These are phyloP conservation scores for Meta bourneti DNA, from an alignment of 2,888 invertebrate genomes.

Conservation along the genomic window DNA sequence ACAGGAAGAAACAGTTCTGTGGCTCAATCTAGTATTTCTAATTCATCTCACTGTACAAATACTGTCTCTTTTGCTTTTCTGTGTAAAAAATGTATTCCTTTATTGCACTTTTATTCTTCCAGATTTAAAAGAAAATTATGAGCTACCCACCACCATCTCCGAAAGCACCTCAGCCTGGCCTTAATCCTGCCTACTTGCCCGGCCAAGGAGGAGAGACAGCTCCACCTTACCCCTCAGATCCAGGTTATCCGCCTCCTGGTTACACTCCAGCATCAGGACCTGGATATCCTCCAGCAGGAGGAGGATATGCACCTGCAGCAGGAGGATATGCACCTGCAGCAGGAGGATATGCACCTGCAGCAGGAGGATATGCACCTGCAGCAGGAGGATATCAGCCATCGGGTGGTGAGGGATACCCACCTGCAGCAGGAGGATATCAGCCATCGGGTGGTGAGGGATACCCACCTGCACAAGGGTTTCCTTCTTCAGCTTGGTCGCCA, in stretches of 20 bases:
- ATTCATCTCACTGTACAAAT: not conserved
- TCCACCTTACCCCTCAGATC: conserved; percentile 47
- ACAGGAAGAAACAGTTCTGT: too few species aligned
- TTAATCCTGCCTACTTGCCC: conserved; percentile 50
- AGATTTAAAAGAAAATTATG: conserved; percentile 18
- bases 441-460: conserved; percentile 35
- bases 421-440: conserved; percentile 34
- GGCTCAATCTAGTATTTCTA: too few species aligned
- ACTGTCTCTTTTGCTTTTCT: not conserved
- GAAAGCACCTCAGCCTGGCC: conserved; percentile 63
- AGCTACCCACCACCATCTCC: conserved; percentile 56
- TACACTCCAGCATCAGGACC: conserved; percentile 30
- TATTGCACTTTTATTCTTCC: not conserved
- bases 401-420: conserved; percentile 35
- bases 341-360: conserved; percentile 40
- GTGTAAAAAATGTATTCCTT: not conserved
- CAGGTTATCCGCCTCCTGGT: conserved; percentile 49
- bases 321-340: conserved; percentile 51
- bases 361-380: conserved; percentile 38
- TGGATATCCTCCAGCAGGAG: conserved; percentile 44
- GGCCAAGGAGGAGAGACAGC: not conserved
- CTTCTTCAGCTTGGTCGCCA: conserved; percentile 7
- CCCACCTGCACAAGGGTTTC: conserved; percentile 44
- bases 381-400: conserved; percentile 45
- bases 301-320: conserved; percentile 49